Evolutionary conservation across 64 coral and sea anemone genomes (phyloP), one percentile per base, ranked within the genome.

Genomic region (Montipora efflorescens): DNA sequence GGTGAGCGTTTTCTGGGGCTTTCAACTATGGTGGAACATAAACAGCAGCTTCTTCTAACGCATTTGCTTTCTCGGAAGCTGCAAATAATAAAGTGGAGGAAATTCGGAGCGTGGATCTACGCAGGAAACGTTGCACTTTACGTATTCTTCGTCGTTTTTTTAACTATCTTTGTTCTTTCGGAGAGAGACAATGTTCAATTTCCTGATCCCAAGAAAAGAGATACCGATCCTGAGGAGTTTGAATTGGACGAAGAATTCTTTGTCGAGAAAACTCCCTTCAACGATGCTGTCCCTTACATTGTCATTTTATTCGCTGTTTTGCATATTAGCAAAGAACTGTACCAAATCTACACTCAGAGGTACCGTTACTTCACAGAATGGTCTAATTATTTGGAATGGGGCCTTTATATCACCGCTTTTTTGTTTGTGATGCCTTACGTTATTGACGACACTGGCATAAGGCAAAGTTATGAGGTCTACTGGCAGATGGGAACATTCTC

Each of bases 51-150:
- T 14, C 79, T 91, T 7, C 89, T 95, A 0, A 87, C 82, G 5
- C 94, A 95, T 66, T 55, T 74, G 4, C 82, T 95, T 6, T 90
- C 89, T 5, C 84, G 80, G 9, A 95, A 95, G 53, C 59, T 95
- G 20, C 67, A 91, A 15, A 47, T 51, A 15, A 22, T 87, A 5
- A 95, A 95, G 53, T 95, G 94, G 94, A 79, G 66, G 10, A 95
- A 58, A 21, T 95, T 95, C 57, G 94, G 94, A 20, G 76, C 74
- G 69, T 67, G 46, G 16, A 86, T 95, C 49, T 95, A 87, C 3
- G 70, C 84, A 7, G 14, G 67, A 58, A 90, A 90, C 36, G 6
- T 95, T 4, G 19, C 74, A 3, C 25, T 87, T 22, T 95, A 91
- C 73, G 13, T 50, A 43, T 5, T 95, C 5, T 95, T 95, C 49